Evolutionary conservation across 2,113 vertebrate genomes (phyloP).

Genomic region (Corythaeola cristata): DNA sequence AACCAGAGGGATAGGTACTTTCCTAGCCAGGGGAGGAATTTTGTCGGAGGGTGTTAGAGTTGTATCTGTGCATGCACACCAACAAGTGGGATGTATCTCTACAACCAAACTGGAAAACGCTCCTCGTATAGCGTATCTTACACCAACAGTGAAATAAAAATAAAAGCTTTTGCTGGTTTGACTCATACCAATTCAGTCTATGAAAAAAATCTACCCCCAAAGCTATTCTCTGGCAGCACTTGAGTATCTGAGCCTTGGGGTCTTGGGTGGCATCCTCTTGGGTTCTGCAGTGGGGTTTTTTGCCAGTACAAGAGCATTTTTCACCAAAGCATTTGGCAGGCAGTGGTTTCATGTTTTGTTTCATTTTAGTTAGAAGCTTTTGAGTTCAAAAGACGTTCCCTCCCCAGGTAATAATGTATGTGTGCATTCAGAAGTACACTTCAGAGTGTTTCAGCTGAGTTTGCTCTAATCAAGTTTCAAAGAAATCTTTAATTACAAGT

Average conservation of each 20-base stretch:
- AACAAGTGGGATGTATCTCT: background rate
- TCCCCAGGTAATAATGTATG: background rate
- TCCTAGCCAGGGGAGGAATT: background rate
- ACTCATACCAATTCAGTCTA: background rate
- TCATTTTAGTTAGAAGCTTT: background rate
- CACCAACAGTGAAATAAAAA: background rate
- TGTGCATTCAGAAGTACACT: background rate
- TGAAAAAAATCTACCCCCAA: background rate
- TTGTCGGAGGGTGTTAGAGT: background rate
- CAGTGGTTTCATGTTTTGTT: background rate
- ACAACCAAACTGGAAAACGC: background rate
- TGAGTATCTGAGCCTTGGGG: background rate
- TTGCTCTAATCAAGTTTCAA: background rate
- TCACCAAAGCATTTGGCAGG: background rate
- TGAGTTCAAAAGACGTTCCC: background rate
- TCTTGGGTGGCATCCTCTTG: background rate
- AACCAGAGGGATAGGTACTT: too few species aligned
- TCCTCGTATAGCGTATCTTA: background rate
- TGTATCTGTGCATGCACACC: fast-evolving
- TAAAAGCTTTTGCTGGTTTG: background rate
- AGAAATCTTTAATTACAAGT: background rate
- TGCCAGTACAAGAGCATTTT: background rate
- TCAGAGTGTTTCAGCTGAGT: background rate
- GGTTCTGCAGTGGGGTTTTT: background rate
- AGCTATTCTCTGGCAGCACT: background rate